Percentiles rank a stretch among this genome's conserved stretches.
phyloP scores from a whole-genome alignment of 2,888 invertebrate genomes.

The Fragum sueziense region DNA sequence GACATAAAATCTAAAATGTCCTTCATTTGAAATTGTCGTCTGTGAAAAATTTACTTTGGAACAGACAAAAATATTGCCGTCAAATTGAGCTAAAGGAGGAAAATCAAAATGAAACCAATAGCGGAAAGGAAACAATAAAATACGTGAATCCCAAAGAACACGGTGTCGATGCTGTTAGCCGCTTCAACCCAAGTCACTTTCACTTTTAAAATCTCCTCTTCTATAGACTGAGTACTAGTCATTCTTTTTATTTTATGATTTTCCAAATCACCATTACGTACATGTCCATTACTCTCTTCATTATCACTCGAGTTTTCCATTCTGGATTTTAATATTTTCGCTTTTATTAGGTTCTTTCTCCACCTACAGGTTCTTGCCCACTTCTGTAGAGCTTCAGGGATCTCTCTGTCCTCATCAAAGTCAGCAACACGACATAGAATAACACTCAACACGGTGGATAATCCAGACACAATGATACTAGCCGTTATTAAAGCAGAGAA shows the following conservation, averaged over 20 bases:
- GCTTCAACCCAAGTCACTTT: slow-evolving; percentile 15
- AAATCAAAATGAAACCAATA: background rate
- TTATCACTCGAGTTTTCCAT: background rate
- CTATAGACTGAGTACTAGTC: background rate
- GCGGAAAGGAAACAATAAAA: too few species aligned
- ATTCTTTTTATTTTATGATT: background rate
- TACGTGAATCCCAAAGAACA: background rate
- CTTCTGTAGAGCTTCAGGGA: background rate
- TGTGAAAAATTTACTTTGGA: too few species aligned
- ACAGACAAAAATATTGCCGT: too few species aligned
- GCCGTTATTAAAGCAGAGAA: background rate
- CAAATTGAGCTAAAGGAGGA: background rate
- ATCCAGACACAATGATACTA: background rate
- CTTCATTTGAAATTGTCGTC: background rate
- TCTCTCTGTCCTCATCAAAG: background rate
- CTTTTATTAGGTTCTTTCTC: background rate
- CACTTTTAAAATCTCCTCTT: background rate
- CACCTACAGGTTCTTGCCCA: background rate
- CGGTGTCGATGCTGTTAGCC: slow-evolving; percentile 2
- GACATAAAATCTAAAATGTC: background rate
- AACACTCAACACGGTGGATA: slow-evolving; percentile 4
- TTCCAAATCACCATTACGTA: background rate
- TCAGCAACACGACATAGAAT: background rate
- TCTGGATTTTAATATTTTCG: background rate
- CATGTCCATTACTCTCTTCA: background rate